Base-by-base conservation (phyloP, 1,140 invertebrate species). In the Spodoptera frugiperda region DNA sequence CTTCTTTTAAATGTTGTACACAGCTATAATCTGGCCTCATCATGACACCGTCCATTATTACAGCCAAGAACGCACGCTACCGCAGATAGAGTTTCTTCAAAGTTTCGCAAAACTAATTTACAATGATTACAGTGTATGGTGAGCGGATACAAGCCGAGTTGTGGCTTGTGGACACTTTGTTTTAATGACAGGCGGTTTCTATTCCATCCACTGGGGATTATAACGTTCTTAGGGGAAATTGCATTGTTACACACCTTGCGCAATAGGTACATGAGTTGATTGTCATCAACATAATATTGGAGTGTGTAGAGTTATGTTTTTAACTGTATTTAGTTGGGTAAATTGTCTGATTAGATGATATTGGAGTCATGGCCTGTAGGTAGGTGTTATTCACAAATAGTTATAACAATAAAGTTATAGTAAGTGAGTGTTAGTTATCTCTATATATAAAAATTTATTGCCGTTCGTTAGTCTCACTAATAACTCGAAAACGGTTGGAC, bases 61-160 rank as follows among this genome's bases (percentile, higher is more conserved):
- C 14, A 57, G 25, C 21, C 39, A 46, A 65, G 33, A 65, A 48
- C 33, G 44, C 39, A 65, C 44, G 61, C 33, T 15, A 65, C 33
- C n/a, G 39, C 21, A 25, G 21, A 39, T 14, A 30, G 17, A 67
- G 25, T 67, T 67, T 67, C 48, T 44, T 46, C 19, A 44, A 19
- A 15, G 53, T 71, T 71, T 71, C 68, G 53, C 68, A 71, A 71
- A 71, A 19, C 30, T 44, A 71, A 70, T 53, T 70, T 25, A 33
- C 67, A 17, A 12, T 49, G 21, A 77, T 77, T 70, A 61, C 15
- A n/a, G 53, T 51, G 55, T 70, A 74, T 12, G 25, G 53, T 51
- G 55, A 61, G 15, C 25, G 55, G 55, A 49, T 48, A 65, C 39
- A 3, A 11, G 15, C 21, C 11, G 15, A 46, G 15, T 48, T 65